These are phyloP conservation scores for Pomatorhinus ruficollis DNA, from an alignment of 2,113 vertebrate genomes.

Conservation along the genomic window DNA sequence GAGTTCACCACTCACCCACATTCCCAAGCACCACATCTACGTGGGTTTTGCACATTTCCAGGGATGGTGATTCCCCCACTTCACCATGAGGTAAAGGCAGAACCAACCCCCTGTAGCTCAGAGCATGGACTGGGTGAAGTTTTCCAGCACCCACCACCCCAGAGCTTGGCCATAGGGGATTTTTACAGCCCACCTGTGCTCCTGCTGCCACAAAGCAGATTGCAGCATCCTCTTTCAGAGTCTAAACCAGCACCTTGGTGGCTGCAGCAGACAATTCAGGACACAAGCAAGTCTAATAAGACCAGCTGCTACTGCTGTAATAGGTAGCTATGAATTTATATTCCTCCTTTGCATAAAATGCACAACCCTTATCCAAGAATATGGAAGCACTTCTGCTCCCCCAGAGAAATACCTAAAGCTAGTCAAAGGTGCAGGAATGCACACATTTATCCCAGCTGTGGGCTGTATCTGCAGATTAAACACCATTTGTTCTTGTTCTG, in stretches of 20 bases:
- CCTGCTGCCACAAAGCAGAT: neutral
- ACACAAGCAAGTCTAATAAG: neutral
- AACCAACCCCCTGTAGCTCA: neutral
- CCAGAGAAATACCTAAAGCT: neutral
- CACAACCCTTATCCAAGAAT: neutral
- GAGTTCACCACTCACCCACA: neutral
- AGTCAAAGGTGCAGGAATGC: slow-evolving; percentile 31
- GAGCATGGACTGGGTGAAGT: neutral
- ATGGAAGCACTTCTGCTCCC: neutral
- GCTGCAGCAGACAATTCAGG: neutral
- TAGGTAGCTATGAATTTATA: neutral
- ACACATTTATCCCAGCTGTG: slow-evolving; percentile 22
- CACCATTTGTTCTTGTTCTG: slow-evolving; percentile 21
- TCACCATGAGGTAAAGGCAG: neutral
- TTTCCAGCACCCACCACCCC: neutral
- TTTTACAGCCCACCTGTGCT: neutral
- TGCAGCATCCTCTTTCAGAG: neutral
- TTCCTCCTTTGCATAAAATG: neutral
- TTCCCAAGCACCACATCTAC: neutral
- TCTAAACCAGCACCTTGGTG: neutral
- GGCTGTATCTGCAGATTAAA: neutral
- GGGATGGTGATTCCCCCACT: neutral
- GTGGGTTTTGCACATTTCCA: neutral
- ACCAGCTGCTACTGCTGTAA: neutral
- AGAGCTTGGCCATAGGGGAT: rapidly evolving